Evolutionary conservation across 1,140 invertebrate genomes (phyloP), one percentile per base, ranked within the genome.

Genomic region (Drosophila prosaltans): DNA sequence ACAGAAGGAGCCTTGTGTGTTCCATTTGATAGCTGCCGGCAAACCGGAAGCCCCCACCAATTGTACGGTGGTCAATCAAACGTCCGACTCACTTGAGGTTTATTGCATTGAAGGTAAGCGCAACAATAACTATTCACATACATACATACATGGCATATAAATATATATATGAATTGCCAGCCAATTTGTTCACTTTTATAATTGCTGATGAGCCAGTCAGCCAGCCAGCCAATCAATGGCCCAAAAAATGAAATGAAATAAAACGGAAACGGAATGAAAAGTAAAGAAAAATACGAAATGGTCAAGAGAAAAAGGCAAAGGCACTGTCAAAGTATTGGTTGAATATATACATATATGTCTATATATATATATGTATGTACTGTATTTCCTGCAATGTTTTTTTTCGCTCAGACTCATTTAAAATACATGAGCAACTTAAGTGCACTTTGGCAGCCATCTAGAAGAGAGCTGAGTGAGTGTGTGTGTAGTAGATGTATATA

Each of bases 41-140:
- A 96, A 96, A 80, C 96, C 96, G 9, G 96, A 97, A 92, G 94
- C 95, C 2, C 95, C 96, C 8, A 94, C 95, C 86, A 97, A 97
- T 92, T 97, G 96, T 92, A 95, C 95, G 3, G 93, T 96, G 61
- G 93, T 95, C 59, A 97, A 97, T 93, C 95, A 96, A 90, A 97
- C 96, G 10, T 95, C 95, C n/a, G 95, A 96, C 62, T 96, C 96
- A 5, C 92, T 97, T 62, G 94, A 95, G 69, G 95, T 97, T 6
- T 95, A 96, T 81, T 97, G 96, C 91, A 92, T 94, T 36, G 95
- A 95, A 93, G 92, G 92, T 93, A 81, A 92, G 84, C 64, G 84
- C 64, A 24, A 76, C 39, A 36, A 36, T 36, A 36, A 36, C 32
- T 1, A 36, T 36, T 6, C 32, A 36, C 32, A 36, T 7, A 36